A percentile compares a stretch with the other conserved stretches of the same genome.
These are phyloP conservation scores for Tretioscincus oriximinensis DNA, from an alignment of 2,113 vertebrate species.

Conservation along the genomic window DNA sequence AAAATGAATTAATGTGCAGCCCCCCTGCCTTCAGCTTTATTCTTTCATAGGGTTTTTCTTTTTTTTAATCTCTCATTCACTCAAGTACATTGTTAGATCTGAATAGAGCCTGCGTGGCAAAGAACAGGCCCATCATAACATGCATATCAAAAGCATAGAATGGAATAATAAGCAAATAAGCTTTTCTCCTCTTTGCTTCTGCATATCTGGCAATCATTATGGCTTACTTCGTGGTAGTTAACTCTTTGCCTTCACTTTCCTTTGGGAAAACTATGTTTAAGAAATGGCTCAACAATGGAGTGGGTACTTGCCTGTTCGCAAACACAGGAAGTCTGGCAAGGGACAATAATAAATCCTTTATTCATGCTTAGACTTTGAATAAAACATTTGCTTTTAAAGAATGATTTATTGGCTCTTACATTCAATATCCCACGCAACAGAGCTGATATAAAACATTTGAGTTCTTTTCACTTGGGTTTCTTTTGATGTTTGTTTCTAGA, in stretches of 20 bases:
- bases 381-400: conserved; percentile 33
- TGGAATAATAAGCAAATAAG: too few relatives aligned
- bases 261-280: not conserved
- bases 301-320: not conserved
- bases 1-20: too few relatives aligned
- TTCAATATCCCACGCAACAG: not conserved
- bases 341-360: conserved; percentile 20
- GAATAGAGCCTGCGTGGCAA: too few relatives aligned
- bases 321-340: not conserved
- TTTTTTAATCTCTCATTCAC: too few relatives aligned
- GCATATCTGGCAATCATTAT: too few relatives aligned
- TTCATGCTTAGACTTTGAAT: conserved; percentile 19
- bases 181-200: too few relatives aligned
- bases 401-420: conserved; percentile 32
- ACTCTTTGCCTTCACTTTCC: conserved; percentile 4
- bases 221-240: too few relatives aligned
- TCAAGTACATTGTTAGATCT: too few relatives aligned
- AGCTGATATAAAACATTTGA: conserved; percentile 1
- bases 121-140: too few relatives aligned
- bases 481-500: not conserved
- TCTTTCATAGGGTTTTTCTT: too few relatives aligned
- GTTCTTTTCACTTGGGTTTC: conserved; percentile 18
- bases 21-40: too few relatives aligned
- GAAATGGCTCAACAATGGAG: conserved; percentile 28
- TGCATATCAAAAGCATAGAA: too few relatives aligned